Evolutionary conservation across 2,113 vertebrate genomes (phyloP).

Genomic region (Struthidea cinerea): DNA sequence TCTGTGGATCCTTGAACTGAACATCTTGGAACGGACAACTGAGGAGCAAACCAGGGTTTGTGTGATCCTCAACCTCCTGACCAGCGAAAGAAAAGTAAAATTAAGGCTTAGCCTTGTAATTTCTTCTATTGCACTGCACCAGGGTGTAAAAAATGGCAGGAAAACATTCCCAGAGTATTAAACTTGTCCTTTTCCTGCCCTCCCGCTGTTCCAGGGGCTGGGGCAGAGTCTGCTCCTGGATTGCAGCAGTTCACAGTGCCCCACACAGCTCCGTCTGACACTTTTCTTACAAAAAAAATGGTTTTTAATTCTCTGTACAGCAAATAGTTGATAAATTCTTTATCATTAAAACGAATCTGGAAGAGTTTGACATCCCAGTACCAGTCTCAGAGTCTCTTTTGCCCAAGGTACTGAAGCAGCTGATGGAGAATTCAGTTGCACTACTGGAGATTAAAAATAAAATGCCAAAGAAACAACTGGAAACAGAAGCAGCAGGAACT

Average conservation of each 20-base stretch:
- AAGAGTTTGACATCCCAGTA: background rate
- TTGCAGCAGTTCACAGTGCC: background rate
- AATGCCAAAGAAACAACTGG: background rate
- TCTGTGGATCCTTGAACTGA: background rate
- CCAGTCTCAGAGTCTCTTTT: background rate
- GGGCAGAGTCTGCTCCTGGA: background rate
- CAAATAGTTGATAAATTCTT: background rate
- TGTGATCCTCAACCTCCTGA: background rate
- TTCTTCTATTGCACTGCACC: background rate
- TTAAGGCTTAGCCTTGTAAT: background rate
- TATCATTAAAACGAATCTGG: background rate
- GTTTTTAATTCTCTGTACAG: slow-evolving; percentile 6
- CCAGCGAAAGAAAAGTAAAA: background rate
- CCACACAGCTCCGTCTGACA: background rate
- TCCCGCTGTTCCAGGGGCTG: background rate
- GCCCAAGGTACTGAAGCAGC: background rate
- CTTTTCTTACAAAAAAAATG: background rate
- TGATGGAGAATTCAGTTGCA: background rate
- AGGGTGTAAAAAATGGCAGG: background rate
- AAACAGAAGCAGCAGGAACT: background rate
- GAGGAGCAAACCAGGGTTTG: background rate
- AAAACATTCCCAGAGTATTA: background rate
- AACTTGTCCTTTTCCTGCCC: background rate
- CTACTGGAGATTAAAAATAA: background rate
- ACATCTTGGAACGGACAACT: rapidly evolving